These are phyloP conservation scores for Camponotus pennsylvanicus DNA, from an alignment of 1,140 invertebrate genomes.

Conservation along the genomic window DNA sequence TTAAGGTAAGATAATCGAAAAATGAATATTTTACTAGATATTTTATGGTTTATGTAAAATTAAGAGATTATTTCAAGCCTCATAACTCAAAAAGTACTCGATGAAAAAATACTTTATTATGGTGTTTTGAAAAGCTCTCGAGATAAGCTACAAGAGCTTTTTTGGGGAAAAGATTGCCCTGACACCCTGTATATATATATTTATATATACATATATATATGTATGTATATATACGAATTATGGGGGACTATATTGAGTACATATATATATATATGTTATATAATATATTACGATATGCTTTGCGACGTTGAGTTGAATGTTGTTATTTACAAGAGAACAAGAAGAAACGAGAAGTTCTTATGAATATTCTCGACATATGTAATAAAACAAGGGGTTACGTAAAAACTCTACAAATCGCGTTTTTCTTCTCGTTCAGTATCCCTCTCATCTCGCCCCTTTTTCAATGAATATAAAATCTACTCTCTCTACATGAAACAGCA, in stretches of 20 bases:
- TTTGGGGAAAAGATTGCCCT: too few species aligned
- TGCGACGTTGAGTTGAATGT: conserved; percentile 84
- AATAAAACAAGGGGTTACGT: conserved; percentile 80
- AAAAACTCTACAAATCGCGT: conserved; percentile 56
- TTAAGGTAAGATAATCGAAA: too few species aligned
- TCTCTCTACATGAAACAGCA: background rate
- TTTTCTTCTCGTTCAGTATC: background rate
- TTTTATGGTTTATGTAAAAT: too few species aligned
- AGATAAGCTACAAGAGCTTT: too few species aligned
- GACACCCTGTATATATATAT: too few species aligned
- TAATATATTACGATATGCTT: conserved; percentile 83
- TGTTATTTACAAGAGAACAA: conserved; percentile 80
- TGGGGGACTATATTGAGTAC: conserved; percentile 71
- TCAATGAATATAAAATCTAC: background rate
- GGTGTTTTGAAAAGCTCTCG: too few species aligned
- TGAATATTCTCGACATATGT: conserved; percentile 82
- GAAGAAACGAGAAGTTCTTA: conserved; percentile 79
- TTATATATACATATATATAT: conserved; percentile 68
- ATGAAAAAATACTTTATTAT: too few species aligned
- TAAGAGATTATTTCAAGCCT: too few species aligned
- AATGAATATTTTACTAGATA: too few species aligned
- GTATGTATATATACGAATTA: conserved; percentile 75
- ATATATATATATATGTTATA: conserved; percentile 82
- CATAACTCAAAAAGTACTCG: too few species aligned
- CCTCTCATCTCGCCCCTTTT: background rate